Percentiles rank a stretch among this genome's conserved stretches.
Evolutionary conservation across 2,888 invertebrate species (phyloP).

Genomic region (Agrotis exclamationis): DNA sequence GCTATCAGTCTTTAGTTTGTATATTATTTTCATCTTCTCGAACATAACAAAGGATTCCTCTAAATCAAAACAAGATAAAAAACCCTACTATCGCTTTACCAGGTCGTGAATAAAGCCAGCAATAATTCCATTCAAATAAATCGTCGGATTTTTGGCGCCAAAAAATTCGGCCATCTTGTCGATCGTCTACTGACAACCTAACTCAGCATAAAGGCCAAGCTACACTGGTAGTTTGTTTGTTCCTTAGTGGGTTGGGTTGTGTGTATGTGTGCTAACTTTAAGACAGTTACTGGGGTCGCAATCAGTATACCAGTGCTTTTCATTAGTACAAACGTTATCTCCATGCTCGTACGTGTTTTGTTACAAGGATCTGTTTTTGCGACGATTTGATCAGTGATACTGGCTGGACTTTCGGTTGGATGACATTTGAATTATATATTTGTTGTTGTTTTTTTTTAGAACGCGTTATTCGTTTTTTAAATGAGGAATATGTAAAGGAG

Average conservation of each 20-base stretch:
- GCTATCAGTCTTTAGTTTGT: no score
- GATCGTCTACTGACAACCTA: conserved; percentile 25
- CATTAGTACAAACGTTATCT: conserved; percentile 89
- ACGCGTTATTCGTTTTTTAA: not conserved
- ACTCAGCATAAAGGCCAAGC: conserved; percentile 67
- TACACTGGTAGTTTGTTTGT: conserved; percentile 56
- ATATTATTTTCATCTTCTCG: not conserved
- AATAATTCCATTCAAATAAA: not conserved
- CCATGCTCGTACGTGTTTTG: conserved; percentile 79
- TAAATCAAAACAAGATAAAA: not conserved
- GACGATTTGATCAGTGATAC: conserved; percentile 20
- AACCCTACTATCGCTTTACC: not conserved
- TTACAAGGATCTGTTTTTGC: conserved; percentile 69
- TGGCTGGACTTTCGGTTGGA: not conserved
- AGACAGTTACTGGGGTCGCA: conserved; percentile 90
- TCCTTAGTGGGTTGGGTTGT: conserved; percentile 64
- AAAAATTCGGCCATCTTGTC: conserved; percentile 9
- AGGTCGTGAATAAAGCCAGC: no score
- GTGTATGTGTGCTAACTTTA: conserved; percentile 85
- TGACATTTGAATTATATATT: not conserved
- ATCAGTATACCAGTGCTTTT: conserved; percentile 87
- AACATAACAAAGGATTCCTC: not conserved
- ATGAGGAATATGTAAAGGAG: not conserved
- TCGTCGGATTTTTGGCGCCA: not conserved
- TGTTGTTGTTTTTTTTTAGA: not conserved